phyloP scores from a whole-genome alignment of 1,140 invertebrate genomes.

The Bombus turneri region DNA sequence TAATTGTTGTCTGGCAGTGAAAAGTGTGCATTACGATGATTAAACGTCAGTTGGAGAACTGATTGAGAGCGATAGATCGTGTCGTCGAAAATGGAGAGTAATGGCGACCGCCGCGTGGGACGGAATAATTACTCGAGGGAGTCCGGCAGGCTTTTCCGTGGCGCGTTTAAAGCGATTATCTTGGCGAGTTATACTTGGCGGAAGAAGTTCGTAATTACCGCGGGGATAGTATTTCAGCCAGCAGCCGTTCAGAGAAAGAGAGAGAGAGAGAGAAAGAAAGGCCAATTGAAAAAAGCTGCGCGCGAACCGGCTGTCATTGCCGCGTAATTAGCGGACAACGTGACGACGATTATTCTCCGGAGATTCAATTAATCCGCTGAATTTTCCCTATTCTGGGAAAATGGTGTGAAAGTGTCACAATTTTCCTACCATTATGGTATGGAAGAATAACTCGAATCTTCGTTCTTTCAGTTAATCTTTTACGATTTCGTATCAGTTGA shows the following conservation, averaged over 20 bases:
- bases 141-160: not conserved
- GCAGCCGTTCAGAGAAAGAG: not conserved
- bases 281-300: not conserved
- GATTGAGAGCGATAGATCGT: conserved; percentile 10
- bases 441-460: not conserved
- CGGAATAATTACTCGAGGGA: conserved; percentile 19
- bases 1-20: no score
- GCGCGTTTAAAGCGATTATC: conserved; percentile 31
- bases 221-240: conserved; percentile 9
- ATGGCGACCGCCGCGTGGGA: not conserved
- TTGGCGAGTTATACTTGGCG: not conserved
- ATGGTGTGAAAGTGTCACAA: not conserved
- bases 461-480: no score
- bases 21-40: conserved; percentile 15
- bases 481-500: no score
- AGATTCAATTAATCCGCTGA: not conserved
- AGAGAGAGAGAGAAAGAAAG: no score
- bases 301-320: not conserved
- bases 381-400: not conserved
- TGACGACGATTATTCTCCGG: not conserved
- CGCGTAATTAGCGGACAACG: not conserved
- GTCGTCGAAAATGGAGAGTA: conserved; percentile 6
- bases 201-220: conserved; percentile 14
- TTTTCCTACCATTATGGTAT: not conserved
- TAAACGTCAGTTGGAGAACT: not conserved